phyloP scores from a whole-genome alignment of 2,113 vertebrate genomes.

The Oryzias woworae region DNA sequence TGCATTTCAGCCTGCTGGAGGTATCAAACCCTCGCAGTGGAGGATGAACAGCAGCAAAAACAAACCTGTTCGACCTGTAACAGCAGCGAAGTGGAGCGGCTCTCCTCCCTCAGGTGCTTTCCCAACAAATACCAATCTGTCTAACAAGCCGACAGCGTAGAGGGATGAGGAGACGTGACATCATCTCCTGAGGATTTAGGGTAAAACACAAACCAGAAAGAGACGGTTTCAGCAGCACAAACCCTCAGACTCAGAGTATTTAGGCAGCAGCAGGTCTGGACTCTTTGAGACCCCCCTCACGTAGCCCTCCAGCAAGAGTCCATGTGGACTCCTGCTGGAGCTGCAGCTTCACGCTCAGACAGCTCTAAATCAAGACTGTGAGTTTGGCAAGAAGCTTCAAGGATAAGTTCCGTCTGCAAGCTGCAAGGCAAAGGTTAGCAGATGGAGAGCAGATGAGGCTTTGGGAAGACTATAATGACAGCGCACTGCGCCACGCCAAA shows the following conservation, averaged over 20 bases:
- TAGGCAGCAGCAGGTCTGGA: too few relatives aligned
- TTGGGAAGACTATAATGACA: constrained; percentile 55
- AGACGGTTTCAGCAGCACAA: neutral
- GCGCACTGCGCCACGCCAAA: constrained; percentile 38
- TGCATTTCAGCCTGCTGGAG: constrained; percentile 28
- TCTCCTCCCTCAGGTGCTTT: constrained; percentile 27
- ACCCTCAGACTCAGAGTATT: neutral
- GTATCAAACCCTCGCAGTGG: neutral
- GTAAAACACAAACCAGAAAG: neutral
- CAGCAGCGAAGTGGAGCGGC: constrained; percentile 8
- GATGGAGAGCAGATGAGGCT: constrained; percentile 59
- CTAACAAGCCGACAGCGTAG: constrained; percentile 10
- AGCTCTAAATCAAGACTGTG: constrained; percentile 1
- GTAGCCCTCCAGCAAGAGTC: too few relatives aligned
- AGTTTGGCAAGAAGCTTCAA: neutral
- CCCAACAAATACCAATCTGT: constrained; percentile 14
- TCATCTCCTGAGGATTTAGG: constrained; percentile 16
- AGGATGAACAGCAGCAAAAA: constrained; percentile 8
- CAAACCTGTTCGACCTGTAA: constrained; percentile 43
- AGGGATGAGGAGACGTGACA: constrained; percentile 11
- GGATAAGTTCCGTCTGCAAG: neutral
- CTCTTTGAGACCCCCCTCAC: too few relatives aligned
- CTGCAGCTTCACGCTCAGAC: neutral
- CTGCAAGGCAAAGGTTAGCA: constrained; percentile 25
- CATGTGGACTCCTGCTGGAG: neutral